Conservation (phyloP, 2,113 vertebrate genomes). For the Megaleporinus macrocephalus region DNA sequence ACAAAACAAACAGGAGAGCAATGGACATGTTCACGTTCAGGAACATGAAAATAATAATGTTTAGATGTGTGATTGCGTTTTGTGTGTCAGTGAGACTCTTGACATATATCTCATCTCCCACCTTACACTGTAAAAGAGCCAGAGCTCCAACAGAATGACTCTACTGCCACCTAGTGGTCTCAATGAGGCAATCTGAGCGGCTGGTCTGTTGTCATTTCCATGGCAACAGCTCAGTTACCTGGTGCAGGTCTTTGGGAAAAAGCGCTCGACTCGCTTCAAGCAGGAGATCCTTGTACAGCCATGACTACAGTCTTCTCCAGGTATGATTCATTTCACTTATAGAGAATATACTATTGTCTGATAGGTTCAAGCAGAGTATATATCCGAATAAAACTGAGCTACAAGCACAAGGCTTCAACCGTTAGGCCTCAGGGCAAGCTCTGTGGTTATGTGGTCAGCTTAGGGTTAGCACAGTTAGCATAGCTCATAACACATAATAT, state of each 20-base stretch:
- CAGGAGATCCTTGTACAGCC: slow-evolving; percentile 7
- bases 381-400: no score
- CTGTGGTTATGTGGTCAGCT: no score
- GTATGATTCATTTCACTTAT: slow-evolving; percentile 41
- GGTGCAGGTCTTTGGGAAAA: slow-evolving; percentile 50
- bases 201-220: slow-evolving; percentile 64
- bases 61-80: neutral
- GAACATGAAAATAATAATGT: neutral
- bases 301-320: slow-evolving; percentile 71
- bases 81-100: neutral
- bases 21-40: slow-evolving; percentile 33
- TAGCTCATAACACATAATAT: no score
- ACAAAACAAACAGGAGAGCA: slow-evolving; percentile 24
- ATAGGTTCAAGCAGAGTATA: no score
- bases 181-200: neutral
- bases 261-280: slow-evolving; percentile 3
- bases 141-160: slow-evolving; percentile 23
- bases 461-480: no score
- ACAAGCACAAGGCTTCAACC: no score
- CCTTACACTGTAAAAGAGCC: neutral
- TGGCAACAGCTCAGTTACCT: slow-evolving; percentile 60
- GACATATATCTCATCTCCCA: no score
- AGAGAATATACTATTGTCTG: no score
- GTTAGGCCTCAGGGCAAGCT: no score
- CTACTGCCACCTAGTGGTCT: slow-evolving; percentile 72